Conservation (phyloP, 2,113 vertebrate genomes). For the Poicephalus meyeri region DNA sequence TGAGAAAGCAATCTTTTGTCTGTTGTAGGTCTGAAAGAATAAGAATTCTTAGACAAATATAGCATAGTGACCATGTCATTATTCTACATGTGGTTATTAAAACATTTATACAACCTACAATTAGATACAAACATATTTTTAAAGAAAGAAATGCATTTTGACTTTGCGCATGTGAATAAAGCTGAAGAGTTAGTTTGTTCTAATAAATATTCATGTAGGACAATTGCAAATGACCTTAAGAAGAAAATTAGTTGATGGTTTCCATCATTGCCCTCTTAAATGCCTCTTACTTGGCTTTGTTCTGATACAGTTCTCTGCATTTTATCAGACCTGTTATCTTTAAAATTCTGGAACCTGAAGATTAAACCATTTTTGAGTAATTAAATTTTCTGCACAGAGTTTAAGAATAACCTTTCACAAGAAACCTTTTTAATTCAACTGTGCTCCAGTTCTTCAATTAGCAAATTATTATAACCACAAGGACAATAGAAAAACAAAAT, state of each 20-base stretch:
- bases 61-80: neutral
- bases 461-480: neutral
- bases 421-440: constrained; percentile 2
- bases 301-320: neutral
- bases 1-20: neutral
- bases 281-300: neutral
- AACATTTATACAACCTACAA: neutral
- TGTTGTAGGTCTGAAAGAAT: neutral
- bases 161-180: neutral
- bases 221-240: neutral
- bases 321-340: neutral
- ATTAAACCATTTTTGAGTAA: neutral
- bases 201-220: neutral
- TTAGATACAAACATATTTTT: neutral
- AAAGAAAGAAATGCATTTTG: constrained; percentile 19
- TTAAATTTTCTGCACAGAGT: neutral
- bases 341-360: neutral
- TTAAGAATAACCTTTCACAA: neutral
- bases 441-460: constrained; percentile 41
- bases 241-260: neutral
- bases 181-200: constrained; percentile 4
- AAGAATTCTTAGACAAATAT: neutral
- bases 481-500: neutral
- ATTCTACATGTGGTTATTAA: neutral
- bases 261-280: neutral